Evolutionary conservation across 2,888 invertebrate genomes (phyloP).

Genomic region (Drosophila differens): DNA sequence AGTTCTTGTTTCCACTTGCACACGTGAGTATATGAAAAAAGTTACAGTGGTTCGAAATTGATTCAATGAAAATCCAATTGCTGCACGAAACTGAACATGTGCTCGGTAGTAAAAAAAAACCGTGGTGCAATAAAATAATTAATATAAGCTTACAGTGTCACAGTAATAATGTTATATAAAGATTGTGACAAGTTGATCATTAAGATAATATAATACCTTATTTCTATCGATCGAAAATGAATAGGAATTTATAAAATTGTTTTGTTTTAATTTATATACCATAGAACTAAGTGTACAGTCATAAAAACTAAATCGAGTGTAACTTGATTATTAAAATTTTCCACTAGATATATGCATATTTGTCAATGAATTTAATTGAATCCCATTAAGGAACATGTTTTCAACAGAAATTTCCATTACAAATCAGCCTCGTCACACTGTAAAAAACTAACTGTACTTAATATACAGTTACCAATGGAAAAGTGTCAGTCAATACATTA

Average conservation of each 20-base stretch:
- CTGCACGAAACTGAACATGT: conserved; percentile 13
- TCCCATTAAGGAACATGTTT: conserved; percentile 14
- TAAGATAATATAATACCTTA: background rate
- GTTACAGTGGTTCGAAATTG: conserved; percentile 35
- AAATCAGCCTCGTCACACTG: conserved; percentile 37
- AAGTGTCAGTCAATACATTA: conserved; percentile 26
- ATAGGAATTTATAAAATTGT: background rate
- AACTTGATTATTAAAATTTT: conserved; percentile 5
- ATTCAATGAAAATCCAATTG: conserved; percentile 3
- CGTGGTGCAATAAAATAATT: background rate
- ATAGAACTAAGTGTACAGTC: background rate
- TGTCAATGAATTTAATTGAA: conserved; percentile 7
- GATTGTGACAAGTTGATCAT: background rate
- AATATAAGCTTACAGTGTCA: background rate
- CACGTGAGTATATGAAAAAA: conserved; percentile 43
- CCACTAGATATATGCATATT: background rate
- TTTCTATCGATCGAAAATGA: background rate
- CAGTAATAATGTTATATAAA: background rate
- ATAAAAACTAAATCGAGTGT: background rate
- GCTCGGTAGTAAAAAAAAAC: background rate
- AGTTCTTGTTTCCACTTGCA: conserved; percentile 17
- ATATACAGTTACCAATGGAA: conserved; percentile 50
- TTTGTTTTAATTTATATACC: background rate
- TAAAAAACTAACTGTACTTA: conserved; percentile 51
- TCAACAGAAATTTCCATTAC: conserved; percentile 16